Conservation (phyloP, 2,113 vertebrate genomes). For the Crocuta crocuta region DNA sequence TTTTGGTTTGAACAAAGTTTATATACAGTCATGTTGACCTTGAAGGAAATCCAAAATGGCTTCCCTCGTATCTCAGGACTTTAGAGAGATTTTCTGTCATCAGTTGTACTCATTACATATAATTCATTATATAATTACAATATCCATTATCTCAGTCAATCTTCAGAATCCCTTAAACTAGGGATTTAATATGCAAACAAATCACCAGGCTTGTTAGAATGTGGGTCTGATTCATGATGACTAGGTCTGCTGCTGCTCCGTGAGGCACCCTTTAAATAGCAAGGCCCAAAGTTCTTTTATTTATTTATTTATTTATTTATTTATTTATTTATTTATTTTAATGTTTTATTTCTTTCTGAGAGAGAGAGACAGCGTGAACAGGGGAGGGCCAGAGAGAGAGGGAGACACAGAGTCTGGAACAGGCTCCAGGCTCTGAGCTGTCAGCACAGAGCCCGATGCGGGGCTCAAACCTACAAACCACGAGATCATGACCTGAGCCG, state of each 20-base stretch:
- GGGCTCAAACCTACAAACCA: no score
- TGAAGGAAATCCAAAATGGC: not conserved
- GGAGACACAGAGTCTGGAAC: no score
- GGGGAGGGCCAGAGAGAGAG: no score
- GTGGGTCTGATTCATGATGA: not conserved
- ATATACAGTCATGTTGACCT: not conserved
- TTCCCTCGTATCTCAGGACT: not conserved
- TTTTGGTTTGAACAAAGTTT: not conserved
- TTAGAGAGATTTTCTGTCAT: not conserved
- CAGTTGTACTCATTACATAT: not conserved
- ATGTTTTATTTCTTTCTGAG: no score
- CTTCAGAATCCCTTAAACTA: not conserved
- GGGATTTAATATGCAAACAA: not conserved
- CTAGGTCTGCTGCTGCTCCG: fast-evolving
- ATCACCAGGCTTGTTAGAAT: not conserved
- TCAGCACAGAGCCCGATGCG: no score
- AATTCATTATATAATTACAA: not conserved
- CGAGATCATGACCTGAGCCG: no score
- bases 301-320: no score
- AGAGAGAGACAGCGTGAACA: no score
- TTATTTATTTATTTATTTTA: no score
- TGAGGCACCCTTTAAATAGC: not conserved
- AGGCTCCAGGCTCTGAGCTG: no score
- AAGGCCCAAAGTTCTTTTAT: not conserved
- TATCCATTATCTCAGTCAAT: not conserved